phyloP scores from a whole-genome alignment of 1,140 invertebrate genomes.

The Bombus affinis region DNA sequence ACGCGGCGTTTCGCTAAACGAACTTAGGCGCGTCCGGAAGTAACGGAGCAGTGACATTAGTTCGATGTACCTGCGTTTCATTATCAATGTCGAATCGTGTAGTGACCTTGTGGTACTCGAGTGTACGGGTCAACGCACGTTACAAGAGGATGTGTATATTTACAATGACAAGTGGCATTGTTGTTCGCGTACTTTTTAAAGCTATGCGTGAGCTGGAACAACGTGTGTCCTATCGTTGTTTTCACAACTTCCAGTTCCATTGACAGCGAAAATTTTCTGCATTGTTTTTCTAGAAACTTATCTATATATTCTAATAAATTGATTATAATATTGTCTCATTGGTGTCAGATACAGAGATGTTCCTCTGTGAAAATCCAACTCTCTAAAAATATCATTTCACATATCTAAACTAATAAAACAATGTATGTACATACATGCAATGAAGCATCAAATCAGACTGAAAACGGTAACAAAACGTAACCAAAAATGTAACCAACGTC shows the following conservation, averaged over 20 bases:
- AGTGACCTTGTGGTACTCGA: conserved; percentile 32
- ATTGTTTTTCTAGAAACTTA: too few species aligned
- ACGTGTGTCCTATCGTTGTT: too few species aligned
- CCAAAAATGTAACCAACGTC: too few species aligned
- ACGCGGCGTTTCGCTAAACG: conserved; percentile 17
- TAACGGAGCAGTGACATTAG: conserved; percentile 28
- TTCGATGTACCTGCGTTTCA: conserved; percentile 53
- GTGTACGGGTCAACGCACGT: conserved; percentile 54
- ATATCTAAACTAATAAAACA: background rate
- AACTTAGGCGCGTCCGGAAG: conserved; percentile 57
- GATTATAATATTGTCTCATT: too few species aligned
- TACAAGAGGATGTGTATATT: conserved; percentile 4
- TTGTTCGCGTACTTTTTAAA: conserved; percentile 23
- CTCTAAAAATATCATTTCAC: background rate
- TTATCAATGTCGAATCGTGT: conserved; percentile 62
- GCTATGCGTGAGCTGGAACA: too few species aligned
- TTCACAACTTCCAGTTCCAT: too few species aligned
- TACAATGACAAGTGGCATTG: background rate
- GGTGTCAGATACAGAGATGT: too few species aligned
- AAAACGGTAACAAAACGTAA: too few species aligned
- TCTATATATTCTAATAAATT: too few species aligned
- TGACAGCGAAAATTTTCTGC: too few species aligned
- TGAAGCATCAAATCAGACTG: too few species aligned
- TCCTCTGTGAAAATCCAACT: background rate
- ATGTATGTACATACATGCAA: too few species aligned